Evolutionary conservation across 2,797 vertebrate genomes (phyloP).

Genomic region (Delichon dasypus): DNA sequence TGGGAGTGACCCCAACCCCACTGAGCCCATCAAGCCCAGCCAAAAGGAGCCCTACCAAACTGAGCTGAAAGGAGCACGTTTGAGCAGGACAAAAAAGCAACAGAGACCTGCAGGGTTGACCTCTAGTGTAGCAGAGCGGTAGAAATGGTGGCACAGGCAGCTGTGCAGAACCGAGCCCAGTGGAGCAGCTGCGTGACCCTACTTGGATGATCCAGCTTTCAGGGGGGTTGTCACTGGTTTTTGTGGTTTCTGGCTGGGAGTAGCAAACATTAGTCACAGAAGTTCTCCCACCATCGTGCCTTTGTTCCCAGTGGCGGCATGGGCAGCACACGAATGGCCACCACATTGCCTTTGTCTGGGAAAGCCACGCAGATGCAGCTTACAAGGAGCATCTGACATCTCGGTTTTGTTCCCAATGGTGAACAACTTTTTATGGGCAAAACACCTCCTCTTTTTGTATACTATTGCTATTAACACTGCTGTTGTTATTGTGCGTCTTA

Average conservation of each 20-base stretch:
- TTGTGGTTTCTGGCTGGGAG: not conserved
- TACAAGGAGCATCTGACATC: not conserved
- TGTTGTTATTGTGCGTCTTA: not conserved
- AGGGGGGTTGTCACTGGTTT: not conserved
- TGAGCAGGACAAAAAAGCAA: not conserved
- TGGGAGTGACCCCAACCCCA: not conserved
- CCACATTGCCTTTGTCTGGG: not conserved
- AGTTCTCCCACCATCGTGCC: not conserved
- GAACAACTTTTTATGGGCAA: not conserved
- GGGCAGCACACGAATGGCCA: accelerated
- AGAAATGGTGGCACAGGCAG: not conserved
- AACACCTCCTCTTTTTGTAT: not conserved
- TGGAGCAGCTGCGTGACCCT: accelerated
- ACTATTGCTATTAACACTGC: not conserved
- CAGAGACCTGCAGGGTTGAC: not conserved
- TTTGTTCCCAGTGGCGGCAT: not conserved
- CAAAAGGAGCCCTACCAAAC: not conserved
- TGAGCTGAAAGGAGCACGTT: accelerated
- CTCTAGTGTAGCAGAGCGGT: accelerated
- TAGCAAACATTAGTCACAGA: not conserved
- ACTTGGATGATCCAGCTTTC: accelerated
- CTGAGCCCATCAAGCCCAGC: not conserved
- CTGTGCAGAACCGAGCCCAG: not conserved
- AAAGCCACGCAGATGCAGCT: not conserved
- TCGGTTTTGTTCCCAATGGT: not conserved